Conservation (phyloP, 1,140 invertebrate genomes). For the Coptotermes formosanus region DNA sequence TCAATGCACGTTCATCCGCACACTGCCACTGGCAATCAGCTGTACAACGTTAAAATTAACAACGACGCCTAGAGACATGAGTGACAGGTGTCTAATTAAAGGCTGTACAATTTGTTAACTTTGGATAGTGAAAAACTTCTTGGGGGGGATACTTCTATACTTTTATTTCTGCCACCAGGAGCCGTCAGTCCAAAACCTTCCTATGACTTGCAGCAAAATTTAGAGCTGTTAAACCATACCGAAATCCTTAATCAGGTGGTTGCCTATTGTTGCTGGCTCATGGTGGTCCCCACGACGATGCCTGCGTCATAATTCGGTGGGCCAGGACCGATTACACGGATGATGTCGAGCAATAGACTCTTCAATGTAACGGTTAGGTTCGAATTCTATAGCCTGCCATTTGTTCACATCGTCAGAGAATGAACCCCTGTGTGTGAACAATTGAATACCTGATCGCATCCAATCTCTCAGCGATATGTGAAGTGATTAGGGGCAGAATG, state of each 20-base stretch:
- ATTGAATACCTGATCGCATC: constrained; percentile 12
- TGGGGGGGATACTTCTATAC: no score
- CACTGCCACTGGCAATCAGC: no score
- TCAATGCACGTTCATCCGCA: no score
- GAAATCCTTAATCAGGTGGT: neutral
- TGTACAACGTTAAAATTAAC: no score
- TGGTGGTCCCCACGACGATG: neutral
- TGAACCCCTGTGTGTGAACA: neutral
- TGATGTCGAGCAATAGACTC: neutral
- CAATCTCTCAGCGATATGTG: neutral
- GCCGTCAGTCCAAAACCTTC: no score
- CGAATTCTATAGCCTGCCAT: constrained; percentile 7
- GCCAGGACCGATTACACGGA: neutral
- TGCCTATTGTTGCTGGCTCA: neutral
- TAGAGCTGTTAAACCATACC: no score
- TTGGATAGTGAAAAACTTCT: no score
- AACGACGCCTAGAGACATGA: no score
- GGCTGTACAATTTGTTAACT: no score
- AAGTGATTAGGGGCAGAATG: constrained; percentile 9
- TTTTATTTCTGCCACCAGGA: no score
- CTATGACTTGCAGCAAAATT: no score
- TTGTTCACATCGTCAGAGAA: constrained; percentile 7
- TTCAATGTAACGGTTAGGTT: constrained; percentile 2
- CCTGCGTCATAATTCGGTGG: neutral
- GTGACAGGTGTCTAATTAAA: no score